A percentile compares a stretch with the other conserved stretches of the same genome.
phyloP scores from a whole-genome alignment of 2,113 vertebrate genomes.

The Megaptera novaeangliae region DNA sequence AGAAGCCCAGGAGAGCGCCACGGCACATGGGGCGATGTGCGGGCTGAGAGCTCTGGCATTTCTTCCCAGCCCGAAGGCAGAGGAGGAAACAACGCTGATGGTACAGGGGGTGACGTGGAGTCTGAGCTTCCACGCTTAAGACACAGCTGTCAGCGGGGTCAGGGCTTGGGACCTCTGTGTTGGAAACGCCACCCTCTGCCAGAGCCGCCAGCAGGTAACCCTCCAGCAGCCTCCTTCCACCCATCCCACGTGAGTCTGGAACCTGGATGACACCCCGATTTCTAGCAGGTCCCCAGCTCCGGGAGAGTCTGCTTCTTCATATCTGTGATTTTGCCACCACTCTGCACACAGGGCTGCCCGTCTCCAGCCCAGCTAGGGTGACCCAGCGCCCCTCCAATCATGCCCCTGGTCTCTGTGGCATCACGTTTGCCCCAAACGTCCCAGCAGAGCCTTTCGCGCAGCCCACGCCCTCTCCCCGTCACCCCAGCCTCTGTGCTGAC shows the following conservation, averaged over 20 bases:
- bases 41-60: rapidly evolving
- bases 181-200: rapidly evolving
- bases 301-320: no score
- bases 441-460: no score
- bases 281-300: neutral
- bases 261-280: rapidly evolving
- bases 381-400: rapidly evolving
- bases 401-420: rapidly evolving
- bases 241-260: rapidly evolving
- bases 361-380: neutral
- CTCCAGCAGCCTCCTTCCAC: neutral
- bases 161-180: neutral
- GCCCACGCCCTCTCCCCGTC: no score
- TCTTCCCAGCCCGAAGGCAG: rapidly evolving
- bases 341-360: neutral
- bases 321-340: no score
- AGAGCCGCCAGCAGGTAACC: neutral
- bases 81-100: rapidly evolving
- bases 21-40: rapidly evolving
- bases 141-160: rapidly evolving
- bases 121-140: rapidly evolving
- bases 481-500: no score
- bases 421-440: neutral
- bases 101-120: rapidly evolving
- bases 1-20: neutral